phyloP scores from a whole-genome alignment of 2,888 invertebrate genomes.

The Pandemis cinnamomeana region DNA sequence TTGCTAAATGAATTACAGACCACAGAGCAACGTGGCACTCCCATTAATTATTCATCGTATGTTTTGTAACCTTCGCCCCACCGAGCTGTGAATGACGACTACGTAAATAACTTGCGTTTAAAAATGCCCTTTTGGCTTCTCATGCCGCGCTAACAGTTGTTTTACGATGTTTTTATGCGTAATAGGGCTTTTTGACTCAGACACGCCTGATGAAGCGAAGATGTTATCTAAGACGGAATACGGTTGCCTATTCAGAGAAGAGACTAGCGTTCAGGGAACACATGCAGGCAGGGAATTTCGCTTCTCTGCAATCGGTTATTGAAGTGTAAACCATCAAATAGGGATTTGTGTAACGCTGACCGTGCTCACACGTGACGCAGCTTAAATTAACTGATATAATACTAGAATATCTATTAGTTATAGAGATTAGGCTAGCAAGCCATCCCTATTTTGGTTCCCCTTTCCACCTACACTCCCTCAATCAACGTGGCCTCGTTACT shows the following conservation, averaged over 20 bases:
- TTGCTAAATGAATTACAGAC: slow-evolving; percentile 64
- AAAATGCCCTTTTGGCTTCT: slow-evolving; percentile 13
- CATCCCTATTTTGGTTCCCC: no score
- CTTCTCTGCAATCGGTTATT: background rate
- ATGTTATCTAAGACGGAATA: no score
- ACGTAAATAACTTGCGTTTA: slow-evolving; percentile 24
- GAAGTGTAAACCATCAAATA: no score
- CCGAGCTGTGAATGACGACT: slow-evolving; percentile 24
- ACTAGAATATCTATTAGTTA: no score
- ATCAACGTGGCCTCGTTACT: no score
- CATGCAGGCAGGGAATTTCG: no score
- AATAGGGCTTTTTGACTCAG: no score
- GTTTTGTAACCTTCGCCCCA: slow-evolving; percentile 53
- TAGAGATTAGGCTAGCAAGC: no score
- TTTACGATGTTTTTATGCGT: background rate
- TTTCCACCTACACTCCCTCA: no score
- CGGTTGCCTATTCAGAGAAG: no score
- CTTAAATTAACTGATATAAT: background rate
- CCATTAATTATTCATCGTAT: slow-evolving; percentile 67
- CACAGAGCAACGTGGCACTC: slow-evolving; percentile 56
- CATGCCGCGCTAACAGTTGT: background rate
- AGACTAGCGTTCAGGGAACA: no score
- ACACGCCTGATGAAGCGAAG: no score
- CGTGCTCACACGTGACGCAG: background rate
- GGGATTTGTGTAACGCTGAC: background rate